Percentiles rank a stretch among this genome's conserved stretches.
Conservation (phyloP, 1,140 invertebrate genomes). For the Megathymus violae region DNA sequence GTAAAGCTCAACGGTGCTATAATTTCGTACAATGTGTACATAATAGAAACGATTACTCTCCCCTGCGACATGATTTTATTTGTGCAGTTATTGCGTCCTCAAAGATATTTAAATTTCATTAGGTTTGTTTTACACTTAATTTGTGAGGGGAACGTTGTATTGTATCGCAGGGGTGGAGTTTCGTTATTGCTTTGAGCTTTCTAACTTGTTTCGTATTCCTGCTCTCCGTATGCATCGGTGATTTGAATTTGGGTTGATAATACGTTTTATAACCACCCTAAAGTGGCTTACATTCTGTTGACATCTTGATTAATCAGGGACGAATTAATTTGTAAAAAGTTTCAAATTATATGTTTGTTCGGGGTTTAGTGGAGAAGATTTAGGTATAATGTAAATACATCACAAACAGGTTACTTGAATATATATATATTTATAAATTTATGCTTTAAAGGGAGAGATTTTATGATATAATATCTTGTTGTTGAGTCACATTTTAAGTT, state of each 20-base stretch:
- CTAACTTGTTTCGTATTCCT: slow-evolving; percentile 66
- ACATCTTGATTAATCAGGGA: slow-evolving; percentile 39
- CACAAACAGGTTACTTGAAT: too few relatives aligned
- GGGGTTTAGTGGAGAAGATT: too few relatives aligned
- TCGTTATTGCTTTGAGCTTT: slow-evolving; percentile 66
- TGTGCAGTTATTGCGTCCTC: slow-evolving; percentile 79
- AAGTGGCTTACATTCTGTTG: slow-evolving; percentile 32
- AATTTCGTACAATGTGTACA: slow-evolving; percentile 76
- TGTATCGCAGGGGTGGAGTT: slow-evolving; percentile 67
- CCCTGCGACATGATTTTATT: slow-evolving; percentile 81
- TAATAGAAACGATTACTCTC: slow-evolving; percentile 80
- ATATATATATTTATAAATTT: too few relatives aligned
- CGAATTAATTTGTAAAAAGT: background rate
- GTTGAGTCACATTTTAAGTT: too few relatives aligned
- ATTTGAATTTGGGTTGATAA: slow-evolving; percentile 72
- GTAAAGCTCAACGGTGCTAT: slow-evolving; percentile 43
- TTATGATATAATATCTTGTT: too few relatives aligned
- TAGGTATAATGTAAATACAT: too few relatives aligned
- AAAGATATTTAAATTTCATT: slow-evolving; percentile 83
- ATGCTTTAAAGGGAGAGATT: too few relatives aligned
- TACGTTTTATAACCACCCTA: slow-evolving; percentile 61
- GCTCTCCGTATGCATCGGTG: slow-evolving; percentile 62
- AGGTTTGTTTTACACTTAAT: slow-evolving; percentile 84
- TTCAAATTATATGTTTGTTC: background rate
- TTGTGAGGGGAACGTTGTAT: slow-evolving; percentile 74